A percentile compares a stretch with the other conserved stretches of the same genome.
These are phyloP conservation scores for Euura saliciscinereae DNA, from an alignment of 1,140 invertebrate species.

Conservation along the genomic window DNA sequence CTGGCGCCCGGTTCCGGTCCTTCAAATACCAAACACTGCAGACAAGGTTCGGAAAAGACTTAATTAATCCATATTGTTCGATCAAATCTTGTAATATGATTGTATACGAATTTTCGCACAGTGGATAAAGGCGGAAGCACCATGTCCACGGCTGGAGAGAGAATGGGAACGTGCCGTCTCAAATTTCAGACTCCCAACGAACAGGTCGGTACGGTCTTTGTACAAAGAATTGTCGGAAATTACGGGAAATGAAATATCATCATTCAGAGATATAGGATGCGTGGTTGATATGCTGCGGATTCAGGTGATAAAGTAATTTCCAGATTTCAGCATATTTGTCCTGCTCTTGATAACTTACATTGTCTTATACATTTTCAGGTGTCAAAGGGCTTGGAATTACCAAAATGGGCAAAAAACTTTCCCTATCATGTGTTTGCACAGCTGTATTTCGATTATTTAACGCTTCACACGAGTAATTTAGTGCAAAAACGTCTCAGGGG, in stretches of 20 bases:
- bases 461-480: conserved; percentile 72
- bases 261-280: too few relatives aligned
- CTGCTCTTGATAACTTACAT: too few relatives aligned
- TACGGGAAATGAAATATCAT: too few relatives aligned
- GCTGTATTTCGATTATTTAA: conserved; percentile 71
- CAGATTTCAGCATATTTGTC: too few relatives aligned
- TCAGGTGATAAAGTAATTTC: too few relatives aligned
- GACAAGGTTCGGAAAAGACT: too few relatives aligned
- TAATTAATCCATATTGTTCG: too few relatives aligned
- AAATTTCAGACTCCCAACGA: conserved; percentile 36
- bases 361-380: too few relatives aligned
- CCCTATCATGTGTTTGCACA: conserved; percentile 72
- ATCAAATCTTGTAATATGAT: too few relatives aligned
- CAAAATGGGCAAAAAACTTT: conserved; percentile 73
- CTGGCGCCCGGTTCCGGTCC: conserved; percentile 91
- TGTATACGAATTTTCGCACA: conserved; percentile 49
- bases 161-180: conserved; percentile 60
- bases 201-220: conserved; percentile 43
- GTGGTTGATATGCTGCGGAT: too few relatives aligned
- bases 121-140: conserved; percentile 68
- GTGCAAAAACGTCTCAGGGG: conserved; percentile 76
- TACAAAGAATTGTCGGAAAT: conserved; percentile 69
- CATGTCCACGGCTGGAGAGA: conserved; percentile 68
- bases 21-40: conserved; percentile 68
- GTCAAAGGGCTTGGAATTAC: conserved; percentile 71